Conservation (phyloP, 2,113 vertebrate species). For the Microcebus murinus region DNA sequence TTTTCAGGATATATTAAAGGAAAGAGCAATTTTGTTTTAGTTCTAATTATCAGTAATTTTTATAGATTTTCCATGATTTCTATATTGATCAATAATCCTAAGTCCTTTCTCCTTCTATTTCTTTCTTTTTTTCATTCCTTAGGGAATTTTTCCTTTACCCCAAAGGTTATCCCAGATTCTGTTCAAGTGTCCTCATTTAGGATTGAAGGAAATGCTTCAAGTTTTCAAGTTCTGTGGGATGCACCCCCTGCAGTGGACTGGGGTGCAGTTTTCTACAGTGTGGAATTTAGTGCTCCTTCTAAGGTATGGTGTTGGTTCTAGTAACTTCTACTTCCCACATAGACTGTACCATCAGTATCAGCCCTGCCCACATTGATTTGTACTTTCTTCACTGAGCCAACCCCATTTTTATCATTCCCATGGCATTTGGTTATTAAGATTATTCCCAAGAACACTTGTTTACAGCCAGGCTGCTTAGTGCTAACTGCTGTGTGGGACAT, state of each 20-base stretch:
- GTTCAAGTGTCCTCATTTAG: conserved; percentile 83
- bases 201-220: conserved; percentile 81
- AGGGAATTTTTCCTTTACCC: conserved; percentile 84
- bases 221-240: conserved; percentile 83
- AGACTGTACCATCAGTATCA: too few relatives aligned
- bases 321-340: neutral
- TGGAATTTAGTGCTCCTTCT: conserved; percentile 78
- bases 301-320: conserved; percentile 59
- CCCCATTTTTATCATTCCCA: neutral
- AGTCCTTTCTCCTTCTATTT: neutral
- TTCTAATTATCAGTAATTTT: neutral
- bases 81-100: neutral
- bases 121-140: conserved; percentile 35
- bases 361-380: neutral
- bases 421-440: neutral
- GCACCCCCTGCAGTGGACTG: conserved; percentile 81
- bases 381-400: neutral
- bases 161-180: conserved; percentile 84
- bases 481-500: neutral
- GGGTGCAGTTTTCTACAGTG: conserved; percentile 85
- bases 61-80: neutral
- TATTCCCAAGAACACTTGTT: neutral
- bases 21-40: neutral
- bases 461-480: neutral
- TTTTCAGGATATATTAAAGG: neutral